Percentiles rank a stretch among this genome's conserved stretches.
Evolutionary conservation across 2,888 invertebrate genomes (phyloP).

Genomic region (Morpho helenor): DNA sequence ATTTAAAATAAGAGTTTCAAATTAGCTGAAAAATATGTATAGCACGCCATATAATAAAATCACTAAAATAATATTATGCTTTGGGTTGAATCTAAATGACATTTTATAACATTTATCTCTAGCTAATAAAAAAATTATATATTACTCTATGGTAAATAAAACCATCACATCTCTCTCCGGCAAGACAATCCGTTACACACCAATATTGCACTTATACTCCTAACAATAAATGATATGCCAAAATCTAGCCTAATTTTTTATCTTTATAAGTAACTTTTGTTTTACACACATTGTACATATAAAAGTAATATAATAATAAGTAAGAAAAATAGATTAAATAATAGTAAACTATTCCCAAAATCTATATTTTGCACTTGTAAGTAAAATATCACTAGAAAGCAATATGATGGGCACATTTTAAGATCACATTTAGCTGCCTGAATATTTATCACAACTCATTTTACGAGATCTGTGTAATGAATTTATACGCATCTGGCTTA

Average conservation of each 20-base stretch:
- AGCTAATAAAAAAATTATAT: slow-evolving; percentile 18
- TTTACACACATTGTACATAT: no score
- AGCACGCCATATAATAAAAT: slow-evolving; percentile 10
- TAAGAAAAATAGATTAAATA: no score
- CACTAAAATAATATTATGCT: slow-evolving; percentile 37
- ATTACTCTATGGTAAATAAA: slow-evolving; percentile 24
- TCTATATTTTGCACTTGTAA: no score
- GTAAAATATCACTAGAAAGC: no score
- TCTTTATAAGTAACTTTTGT: neutral
- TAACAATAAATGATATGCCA: slow-evolving; percentile 60
- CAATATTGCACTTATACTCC: slow-evolving; percentile 60
- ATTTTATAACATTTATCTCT: slow-evolving; percentile 22
- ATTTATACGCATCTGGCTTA: no score
- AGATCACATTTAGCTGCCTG: no score
- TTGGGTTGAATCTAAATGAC: slow-evolving; percentile 38
- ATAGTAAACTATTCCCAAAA: no score
- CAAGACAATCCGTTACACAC: slow-evolving; percentile 46
- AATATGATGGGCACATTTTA: no score
- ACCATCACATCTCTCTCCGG: slow-evolving; percentile 45
- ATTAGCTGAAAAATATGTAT: neutral
- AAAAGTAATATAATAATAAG: no score
- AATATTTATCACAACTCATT: no score
- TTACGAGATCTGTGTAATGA: no score
- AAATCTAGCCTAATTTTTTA: slow-evolving; percentile 41
- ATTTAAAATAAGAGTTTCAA: neutral